Base-by-base conservation (phyloP, 2,888 invertebrate species). In the Muschampia plurimacula region DNA sequence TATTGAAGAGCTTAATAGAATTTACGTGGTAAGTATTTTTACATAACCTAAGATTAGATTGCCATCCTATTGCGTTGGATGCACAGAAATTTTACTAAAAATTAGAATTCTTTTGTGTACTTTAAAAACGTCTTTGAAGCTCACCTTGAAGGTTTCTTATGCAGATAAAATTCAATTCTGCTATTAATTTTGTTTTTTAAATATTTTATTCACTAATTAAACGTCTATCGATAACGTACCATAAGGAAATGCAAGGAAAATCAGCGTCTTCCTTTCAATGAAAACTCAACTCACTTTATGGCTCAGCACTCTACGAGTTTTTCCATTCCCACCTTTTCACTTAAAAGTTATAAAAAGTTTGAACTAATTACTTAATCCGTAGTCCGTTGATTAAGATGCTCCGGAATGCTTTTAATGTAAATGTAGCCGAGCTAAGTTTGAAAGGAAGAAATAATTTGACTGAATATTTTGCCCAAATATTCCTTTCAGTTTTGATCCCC, bases 361-460 rank as follows among this genome's bases (percentile, higher is more conserved):
- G 84, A 86, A 85, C 89, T 90, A 90, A 90, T 89, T 89, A 89
- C 89, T 90, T 89, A 89, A 88, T 90, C 90, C 88, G 85, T 84
- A 84, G 87, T 83, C 84, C 87, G 88, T 89, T 91, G 89, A 91
- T 91, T 89, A 90, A 89, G 89, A 86, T 86, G 87, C 85, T 84
- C 81, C 82, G 87, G 86, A 90, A 90, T 90, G 90, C 90, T 90
- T 90, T 90, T 90, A 91, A 83, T 88, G 87, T 83, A 84, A 85
- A 89, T 86, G 86, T 85, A 74, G 74, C 73, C 70, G 59, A 77
- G 74, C 74, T 79, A 76, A 78, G 77, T 77, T 78, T 83, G 82
- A 81, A 82, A 77, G 78, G 80, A 80, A 82, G 83, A 85, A 88
- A 86, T 87, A 83, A 87, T 86, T 88, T 84, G 75, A 74, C 76